phyloP scores from a whole-genome alignment of 2,797 vertebrate species.

The Phrynocephalus forsythii region DNA sequence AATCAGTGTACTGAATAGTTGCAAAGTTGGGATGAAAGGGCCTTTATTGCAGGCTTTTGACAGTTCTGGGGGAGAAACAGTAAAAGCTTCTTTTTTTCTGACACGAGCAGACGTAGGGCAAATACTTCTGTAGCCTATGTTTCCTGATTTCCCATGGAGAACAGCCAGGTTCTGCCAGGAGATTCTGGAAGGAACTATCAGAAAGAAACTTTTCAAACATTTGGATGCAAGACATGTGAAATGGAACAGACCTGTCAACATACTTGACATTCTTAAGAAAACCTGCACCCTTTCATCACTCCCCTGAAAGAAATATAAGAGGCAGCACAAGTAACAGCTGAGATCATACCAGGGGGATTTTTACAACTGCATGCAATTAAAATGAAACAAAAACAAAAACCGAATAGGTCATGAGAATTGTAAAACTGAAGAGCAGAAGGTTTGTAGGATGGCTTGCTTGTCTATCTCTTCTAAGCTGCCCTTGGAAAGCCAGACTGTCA shows the following conservation, averaged over 20 bases:
- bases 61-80: background rate
- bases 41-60: background rate
- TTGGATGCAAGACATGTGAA: background rate
- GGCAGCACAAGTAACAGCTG: background rate
- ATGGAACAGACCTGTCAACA: background rate
- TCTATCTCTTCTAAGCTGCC: background rate
- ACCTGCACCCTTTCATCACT: background rate
- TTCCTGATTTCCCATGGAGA: background rate
- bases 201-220: too few species aligned
- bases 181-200: too few species aligned
- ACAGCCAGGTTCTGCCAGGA: background rate
- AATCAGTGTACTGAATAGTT: background rate
- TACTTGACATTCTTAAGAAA: background rate
- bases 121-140: background rate
- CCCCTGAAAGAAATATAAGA: background rate
- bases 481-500: background rate
- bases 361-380: background rate
- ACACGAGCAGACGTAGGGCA: background rate
- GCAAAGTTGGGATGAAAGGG: background rate
- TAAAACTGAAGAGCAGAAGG: background rate
- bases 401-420: background rate
- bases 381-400: too few species aligned
- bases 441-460: background rate
- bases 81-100: background rate
- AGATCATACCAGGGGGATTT: background rate